Evolutionary conservation across 2,113 vertebrate genomes (phyloP).

Genomic region (Pomatorhinus ruficollis): DNA sequence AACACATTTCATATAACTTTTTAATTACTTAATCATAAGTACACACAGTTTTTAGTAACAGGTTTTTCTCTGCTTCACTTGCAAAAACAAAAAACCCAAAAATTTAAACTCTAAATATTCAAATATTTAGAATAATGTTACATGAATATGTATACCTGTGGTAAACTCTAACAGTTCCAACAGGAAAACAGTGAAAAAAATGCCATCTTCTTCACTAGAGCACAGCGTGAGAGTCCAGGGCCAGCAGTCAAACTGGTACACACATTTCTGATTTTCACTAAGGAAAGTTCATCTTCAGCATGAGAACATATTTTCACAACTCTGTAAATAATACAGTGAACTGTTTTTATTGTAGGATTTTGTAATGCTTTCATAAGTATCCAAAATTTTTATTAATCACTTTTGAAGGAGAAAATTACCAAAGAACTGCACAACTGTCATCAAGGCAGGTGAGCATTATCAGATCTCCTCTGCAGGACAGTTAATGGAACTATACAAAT

Average conservation of each 20-base stretch:
- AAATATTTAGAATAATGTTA: neutral
- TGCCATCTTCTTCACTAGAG: neutral
- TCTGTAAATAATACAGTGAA: neutral
- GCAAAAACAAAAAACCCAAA: neutral
- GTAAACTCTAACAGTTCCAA: neutral
- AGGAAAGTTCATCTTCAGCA: neutral
- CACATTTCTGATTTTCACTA: neutral
- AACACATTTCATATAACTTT: neutral
- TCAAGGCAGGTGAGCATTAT: neutral
- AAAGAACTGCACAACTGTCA: neutral
- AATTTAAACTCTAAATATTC: neutral
- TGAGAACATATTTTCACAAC: neutral
- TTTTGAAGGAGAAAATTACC: neutral
- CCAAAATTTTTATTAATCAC: neutral
- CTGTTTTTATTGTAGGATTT: neutral
- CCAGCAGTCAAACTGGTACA: neutral
- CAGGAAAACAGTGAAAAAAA: neutral
- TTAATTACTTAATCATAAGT: neutral
- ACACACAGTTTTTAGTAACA: neutral
- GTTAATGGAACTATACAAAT: neutral
- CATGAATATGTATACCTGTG: neutral
- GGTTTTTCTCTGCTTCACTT: neutral
- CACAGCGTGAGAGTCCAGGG: accelerated
- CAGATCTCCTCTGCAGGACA: neutral
- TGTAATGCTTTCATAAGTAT: neutral